Evolutionary conservation across 2,888 invertebrate genomes (phyloP).

Genomic region (Leptinotarsa haldemani): DNA sequence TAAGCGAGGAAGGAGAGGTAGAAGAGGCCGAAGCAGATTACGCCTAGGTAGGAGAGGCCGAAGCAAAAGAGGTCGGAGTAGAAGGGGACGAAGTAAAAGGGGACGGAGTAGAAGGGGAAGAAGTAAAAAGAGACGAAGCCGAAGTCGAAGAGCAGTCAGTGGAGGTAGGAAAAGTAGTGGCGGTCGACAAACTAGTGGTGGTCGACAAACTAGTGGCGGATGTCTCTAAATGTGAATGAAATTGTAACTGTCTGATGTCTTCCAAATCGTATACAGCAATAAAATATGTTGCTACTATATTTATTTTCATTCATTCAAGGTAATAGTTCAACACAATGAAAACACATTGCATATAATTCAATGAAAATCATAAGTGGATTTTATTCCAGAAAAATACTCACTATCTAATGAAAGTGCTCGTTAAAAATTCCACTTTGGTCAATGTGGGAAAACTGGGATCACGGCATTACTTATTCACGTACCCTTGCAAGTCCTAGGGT

Average conservation of each 20-base stretch:
- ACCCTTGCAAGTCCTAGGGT: slow-evolving; percentile 24
- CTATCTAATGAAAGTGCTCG: slow-evolving; percentile 1
- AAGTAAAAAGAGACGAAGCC: not conserved
- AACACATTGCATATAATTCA: too few species aligned
- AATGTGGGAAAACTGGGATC: slow-evolving; percentile 25
- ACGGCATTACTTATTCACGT: slow-evolving; percentile 35
- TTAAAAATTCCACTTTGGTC: slow-evolving; percentile 19
- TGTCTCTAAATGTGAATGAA: slow-evolving; percentile 5
- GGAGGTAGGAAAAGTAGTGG: not conserved
- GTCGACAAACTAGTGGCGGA: not conserved
- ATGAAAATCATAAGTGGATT: not conserved
- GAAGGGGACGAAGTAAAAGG: not conserved
- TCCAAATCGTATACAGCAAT: not conserved
- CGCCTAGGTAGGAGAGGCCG: not conserved
- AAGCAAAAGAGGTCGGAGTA: not conserved
- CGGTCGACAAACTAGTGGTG: too few species aligned
- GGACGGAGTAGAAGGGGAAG: not conserved
- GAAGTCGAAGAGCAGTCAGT: not conserved
- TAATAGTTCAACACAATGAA: not conserved
- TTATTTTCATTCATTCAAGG: not conserved
- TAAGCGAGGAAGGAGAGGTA: not conserved
- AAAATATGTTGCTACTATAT: not conserved
- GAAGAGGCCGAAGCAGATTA: slow-evolving; percentile 1
- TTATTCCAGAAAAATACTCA: not conserved
- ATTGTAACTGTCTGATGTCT: slow-evolving; percentile 15